Evolutionary conservation across 2,888 invertebrate species (phyloP).

Genomic region (Euclidia mi): DNA sequence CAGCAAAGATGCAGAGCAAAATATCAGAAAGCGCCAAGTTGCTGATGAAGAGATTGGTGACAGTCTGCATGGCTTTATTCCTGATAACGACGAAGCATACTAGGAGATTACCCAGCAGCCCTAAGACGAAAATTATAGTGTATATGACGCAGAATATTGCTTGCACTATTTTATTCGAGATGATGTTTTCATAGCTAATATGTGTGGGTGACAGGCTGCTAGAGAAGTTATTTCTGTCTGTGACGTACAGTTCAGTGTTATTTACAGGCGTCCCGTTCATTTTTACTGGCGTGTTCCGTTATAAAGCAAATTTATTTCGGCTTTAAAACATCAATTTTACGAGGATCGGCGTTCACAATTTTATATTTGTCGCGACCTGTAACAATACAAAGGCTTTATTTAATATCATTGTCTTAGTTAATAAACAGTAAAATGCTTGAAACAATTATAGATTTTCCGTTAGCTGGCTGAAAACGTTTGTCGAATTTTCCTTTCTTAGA

Average conservation of each 20-base stretch:
- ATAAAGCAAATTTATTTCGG: conserved; percentile 71
- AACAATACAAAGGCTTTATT: conserved; percentile 80
- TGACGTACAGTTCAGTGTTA: conserved; percentile 64
- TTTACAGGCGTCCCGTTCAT: conserved; percentile 77
- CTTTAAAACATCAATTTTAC: conserved; percentile 74
- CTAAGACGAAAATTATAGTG: conserved; percentile 95
- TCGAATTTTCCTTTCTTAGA: neutral
- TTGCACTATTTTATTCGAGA: conserved; percentile 92
- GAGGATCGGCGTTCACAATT: conserved; percentile 66
- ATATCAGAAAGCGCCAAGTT: conserved; percentile 99
- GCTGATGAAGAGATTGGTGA: conserved; percentile 99
- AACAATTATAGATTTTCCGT: conserved; percentile 43
- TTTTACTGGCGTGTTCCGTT: conserved; percentile 63
- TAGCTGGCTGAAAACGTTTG: conserved; percentile 24
- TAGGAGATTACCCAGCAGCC: conserved; percentile 96
- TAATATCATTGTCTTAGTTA: conserved; percentile 58
- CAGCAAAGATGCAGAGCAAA: conserved; percentile 97
- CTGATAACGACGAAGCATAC: conserved; percentile 98
- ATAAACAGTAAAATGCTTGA: conserved; percentile 33
- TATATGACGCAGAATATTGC: conserved; percentile 94
- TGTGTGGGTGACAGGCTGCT: conserved; percentile 60
- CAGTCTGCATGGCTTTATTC: conserved; percentile 99
- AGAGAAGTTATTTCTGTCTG: conserved; percentile 67
- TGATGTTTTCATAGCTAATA: conserved; percentile 85
- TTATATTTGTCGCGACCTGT: conserved; percentile 74